These are phyloP conservation scores for Minunthozetes semirufus DNA, from an alignment of 2,888 invertebrate genomes.

Conservation along the genomic window DNA sequence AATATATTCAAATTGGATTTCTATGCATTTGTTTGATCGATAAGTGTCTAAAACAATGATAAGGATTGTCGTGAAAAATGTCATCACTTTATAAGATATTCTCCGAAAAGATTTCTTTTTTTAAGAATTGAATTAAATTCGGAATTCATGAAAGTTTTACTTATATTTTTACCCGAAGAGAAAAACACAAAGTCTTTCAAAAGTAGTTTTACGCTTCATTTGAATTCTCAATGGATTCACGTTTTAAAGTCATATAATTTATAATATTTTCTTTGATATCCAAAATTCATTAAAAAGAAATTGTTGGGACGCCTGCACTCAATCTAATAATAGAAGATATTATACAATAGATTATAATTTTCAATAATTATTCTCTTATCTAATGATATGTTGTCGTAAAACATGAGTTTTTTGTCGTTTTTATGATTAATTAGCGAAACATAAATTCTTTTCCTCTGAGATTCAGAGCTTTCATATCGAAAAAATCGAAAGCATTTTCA, in stretches of 20 bases:
- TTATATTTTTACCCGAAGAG: too few relatives aligned
- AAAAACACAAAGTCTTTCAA: not conserved
- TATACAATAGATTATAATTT: not conserved
- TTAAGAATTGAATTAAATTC: not conserved
- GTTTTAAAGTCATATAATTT: not conserved
- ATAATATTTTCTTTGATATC: not conserved
- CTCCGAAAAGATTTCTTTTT: not conserved
- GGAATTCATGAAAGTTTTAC: not conserved
- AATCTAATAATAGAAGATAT: not conserved
- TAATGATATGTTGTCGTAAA: not conserved
- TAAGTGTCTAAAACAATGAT: not conserved
- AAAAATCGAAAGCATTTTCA: too few relatives aligned
- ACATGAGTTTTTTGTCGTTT: not conserved
- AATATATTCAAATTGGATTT: slow-evolving; percentile 17
- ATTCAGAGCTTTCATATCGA: not conserved
- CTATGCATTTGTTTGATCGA: not conserved
- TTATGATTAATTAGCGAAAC: not conserved
- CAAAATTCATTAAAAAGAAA: not conserved
- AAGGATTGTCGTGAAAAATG: not conserved
- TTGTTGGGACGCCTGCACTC: not conserved
- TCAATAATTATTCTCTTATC: not conserved
- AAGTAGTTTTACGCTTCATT: not conserved
- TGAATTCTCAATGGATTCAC: not conserved
- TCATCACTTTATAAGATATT: not conserved
- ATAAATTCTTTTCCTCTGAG: not conserved